Evolutionary conservation across 2,797 vertebrate genomes (phyloP).

Genomic region (Vultur gryphus): DNA sequence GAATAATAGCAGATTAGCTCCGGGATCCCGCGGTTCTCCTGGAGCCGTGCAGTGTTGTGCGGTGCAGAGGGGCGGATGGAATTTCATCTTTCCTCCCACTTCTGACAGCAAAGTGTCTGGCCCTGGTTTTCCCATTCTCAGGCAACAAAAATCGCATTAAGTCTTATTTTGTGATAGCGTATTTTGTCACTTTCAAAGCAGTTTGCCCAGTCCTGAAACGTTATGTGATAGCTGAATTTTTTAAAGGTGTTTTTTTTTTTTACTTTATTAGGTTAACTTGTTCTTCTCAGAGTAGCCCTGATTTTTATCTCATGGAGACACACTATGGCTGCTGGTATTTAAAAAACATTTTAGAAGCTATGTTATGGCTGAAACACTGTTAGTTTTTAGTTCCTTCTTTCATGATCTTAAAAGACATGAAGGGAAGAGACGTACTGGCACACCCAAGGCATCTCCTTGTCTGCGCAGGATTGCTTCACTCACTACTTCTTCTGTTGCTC

Average conservation of each 20-base stretch:
- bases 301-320: neutral
- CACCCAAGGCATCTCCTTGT: neutral
- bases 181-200: neutral
- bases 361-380: neutral
- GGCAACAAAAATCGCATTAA: neutral
- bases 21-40: neutral
- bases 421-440: accelerated
- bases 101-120: neutral
- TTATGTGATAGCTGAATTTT: neutral
- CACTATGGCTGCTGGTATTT: neutral
- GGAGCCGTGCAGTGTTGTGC: neutral
- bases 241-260: neutral
- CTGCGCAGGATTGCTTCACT: neutral
- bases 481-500: neutral
- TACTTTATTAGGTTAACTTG: neutral
- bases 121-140: slow-evolving; percentile 2
- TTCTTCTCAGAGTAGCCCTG: neutral
- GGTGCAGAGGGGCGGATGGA: neutral
- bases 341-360: neutral
- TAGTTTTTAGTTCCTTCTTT: neutral
- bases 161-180: neutral
- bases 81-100: slow-evolving; percentile 5
- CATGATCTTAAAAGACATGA: neutral
- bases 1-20: slow-evolving; percentile 32
- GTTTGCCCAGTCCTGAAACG: neutral